Evolutionary conservation across 2,113 vertebrate genomes (phyloP), one percentile per base, ranked within the genome.

Genomic region (Rhinopomastus cyanomelas): DNA sequence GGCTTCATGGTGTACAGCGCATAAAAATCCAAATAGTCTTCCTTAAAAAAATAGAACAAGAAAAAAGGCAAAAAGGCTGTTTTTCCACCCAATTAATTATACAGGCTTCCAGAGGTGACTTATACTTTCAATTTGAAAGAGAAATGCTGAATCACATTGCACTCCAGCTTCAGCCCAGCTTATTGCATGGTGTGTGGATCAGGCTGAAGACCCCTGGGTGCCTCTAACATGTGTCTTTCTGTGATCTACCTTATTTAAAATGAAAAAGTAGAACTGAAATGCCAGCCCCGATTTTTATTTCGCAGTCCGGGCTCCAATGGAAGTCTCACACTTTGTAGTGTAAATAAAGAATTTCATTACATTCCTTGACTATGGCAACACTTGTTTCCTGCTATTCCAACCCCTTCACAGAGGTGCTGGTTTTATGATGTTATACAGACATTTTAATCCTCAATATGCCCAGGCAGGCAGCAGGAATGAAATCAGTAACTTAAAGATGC

Each of bases 321-420:
- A 48, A 67, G 49, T 30, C 84, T 19, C 56, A n/a, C 0, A 0
- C 26, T 62, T 26, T 11, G 29, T 44, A 51, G 57, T 9, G 8
- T 26, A n/a, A 62, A 46, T 15, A 42, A 74, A 32, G 3, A 3
- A n/a, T 7, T 15, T 69, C 15, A 8, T 81, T 61, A 12, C 4
- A 8, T 16, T 67, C 71, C 37, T 67, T 32, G 16, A 60, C 59
- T 49, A 29, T 9, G 11, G 34, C 52, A 46, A 37, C 4, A 3
- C 13, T 53, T 32, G 18, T 17, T 61, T 15, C 55, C 37, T 48
- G 46, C 68, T 53, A 23, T 46, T 42, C 34, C 51, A 39, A 48
- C 0, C 1, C 36, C 55, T 71, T 27, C 16, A 7, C 16, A 30
- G 0, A 2, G 21, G 32, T 8, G 19, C 9, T 0, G 0, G 4